Conservation (phyloP, 2,113 vertebrate genomes). For the Crotophaga sulcirostris region DNA sequence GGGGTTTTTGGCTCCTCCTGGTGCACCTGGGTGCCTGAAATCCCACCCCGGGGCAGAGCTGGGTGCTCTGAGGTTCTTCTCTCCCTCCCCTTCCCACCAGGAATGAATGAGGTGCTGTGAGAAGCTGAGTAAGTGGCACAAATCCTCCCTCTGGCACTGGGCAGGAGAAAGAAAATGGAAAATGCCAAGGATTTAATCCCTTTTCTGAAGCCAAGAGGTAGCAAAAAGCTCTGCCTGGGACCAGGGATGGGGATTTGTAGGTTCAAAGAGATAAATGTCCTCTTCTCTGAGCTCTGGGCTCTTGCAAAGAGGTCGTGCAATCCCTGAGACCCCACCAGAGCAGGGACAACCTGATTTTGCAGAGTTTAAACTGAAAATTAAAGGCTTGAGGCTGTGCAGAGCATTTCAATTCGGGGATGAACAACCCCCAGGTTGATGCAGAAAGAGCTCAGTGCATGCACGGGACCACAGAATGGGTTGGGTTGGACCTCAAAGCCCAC, state of each 20-base stretch:
- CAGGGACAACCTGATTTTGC: background rate
- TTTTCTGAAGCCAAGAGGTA: background rate
- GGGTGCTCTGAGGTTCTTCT: background rate
- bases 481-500: too few relatives aligned
- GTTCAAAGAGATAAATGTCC: fast-evolving
- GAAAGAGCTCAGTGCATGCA: background rate
- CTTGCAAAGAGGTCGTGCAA: fast-evolving
- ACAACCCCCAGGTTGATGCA: background rate
- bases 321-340: background rate
- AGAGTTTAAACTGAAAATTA: background rate
- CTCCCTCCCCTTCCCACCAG: background rate
- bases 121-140: background rate
- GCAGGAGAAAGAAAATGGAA: background rate
- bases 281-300: background rate
- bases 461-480: too few relatives aligned
- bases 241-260: background rate
- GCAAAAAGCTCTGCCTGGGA: background rate
- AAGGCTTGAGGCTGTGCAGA: background rate
- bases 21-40: background rate
- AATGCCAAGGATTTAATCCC: background rate
- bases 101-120: background rate
- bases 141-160: background rate
- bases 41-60: background rate
- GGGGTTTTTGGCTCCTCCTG: background rate
- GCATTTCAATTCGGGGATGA: background rate